Conservation (phyloP, 2,797 vertebrate species). For the Muscicapa comitata region DNA sequence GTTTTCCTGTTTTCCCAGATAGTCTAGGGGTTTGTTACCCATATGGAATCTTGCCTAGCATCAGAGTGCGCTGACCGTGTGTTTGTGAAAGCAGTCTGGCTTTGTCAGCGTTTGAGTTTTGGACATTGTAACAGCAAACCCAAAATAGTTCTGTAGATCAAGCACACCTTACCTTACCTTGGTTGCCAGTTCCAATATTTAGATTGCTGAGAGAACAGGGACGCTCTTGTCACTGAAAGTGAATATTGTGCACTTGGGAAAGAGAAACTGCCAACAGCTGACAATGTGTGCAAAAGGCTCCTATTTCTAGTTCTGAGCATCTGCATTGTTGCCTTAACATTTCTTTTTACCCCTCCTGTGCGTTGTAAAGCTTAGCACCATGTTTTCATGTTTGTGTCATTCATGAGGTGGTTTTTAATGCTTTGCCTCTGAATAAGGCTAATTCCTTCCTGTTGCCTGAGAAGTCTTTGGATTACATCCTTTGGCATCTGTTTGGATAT, state of each 20-base stretch:
- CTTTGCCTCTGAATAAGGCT: conserved; percentile 12
- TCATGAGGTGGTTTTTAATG: not conserved
- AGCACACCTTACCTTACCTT: not conserved
- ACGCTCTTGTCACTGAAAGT: not conserved
- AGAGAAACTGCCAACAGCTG: not conserved
- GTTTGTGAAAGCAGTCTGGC: not conserved
- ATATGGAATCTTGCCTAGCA: not conserved
- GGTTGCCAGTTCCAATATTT: not conserved
- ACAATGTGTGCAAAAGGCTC: not conserved
- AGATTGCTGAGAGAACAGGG: not conserved
- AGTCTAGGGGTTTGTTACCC: not conserved
- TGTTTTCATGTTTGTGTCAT: not conserved
- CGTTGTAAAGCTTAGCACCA: not conserved
- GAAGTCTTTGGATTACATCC: not conserved
- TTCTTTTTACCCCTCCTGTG: not conserved
- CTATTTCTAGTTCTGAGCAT: not conserved
- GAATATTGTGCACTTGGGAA: not conserved
- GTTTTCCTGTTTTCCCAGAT: not conserved
- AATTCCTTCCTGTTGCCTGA: not conserved
- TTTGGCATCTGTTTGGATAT: conserved; percentile 17
- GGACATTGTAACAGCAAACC: not conserved
- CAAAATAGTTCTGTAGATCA: not conserved
- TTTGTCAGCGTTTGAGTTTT: not conserved
- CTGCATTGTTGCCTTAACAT: conserved; percentile 4
- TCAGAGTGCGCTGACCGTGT: not conserved